Conservation (phyloP, 1,140 invertebrate genomes). For the Psilanteris sp. region DNA sequence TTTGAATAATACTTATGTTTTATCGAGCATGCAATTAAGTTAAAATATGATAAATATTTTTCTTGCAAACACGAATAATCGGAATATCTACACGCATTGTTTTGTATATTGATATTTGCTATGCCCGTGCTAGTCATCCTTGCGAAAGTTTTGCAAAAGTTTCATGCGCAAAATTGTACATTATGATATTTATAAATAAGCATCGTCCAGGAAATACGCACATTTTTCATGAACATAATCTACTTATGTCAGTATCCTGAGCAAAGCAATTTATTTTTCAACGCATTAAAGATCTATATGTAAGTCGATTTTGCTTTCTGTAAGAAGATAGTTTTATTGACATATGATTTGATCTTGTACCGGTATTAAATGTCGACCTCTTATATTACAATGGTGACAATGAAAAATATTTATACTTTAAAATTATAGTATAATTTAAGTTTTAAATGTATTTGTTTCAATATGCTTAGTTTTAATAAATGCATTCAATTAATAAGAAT, state of each 20-base stretch:
- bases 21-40: slow-evolving; percentile 24
- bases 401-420: too few relatives aligned
- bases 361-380: too few relatives aligned
- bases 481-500: too few relatives aligned
- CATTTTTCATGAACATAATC: not conserved
- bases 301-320: not conserved
- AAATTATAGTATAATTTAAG: too few relatives aligned
- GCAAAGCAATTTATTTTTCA: not conserved
- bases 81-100: too few relatives aligned
- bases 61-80: too few relatives aligned
- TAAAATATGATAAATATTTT: slow-evolving; percentile 17
- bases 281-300: not conserved
- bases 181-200: slow-evolving; percentile 7
- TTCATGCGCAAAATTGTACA: not conserved
- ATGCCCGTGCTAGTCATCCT: not conserved
- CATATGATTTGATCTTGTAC: too few relatives aligned
- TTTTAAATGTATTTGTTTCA: too few relatives aligned
- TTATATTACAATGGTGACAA: too few relatives aligned
- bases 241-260: not conserved
- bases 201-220: not conserved
- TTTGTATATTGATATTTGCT: too few relatives aligned
- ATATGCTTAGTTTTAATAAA: too few relatives aligned
- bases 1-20: slow-evolving; percentile 26
- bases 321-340: too few relatives aligned
- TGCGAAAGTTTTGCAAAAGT: not conserved